Conservation (phyloP, 2,888 invertebrate species). For the Chalcis sispes region DNA sequence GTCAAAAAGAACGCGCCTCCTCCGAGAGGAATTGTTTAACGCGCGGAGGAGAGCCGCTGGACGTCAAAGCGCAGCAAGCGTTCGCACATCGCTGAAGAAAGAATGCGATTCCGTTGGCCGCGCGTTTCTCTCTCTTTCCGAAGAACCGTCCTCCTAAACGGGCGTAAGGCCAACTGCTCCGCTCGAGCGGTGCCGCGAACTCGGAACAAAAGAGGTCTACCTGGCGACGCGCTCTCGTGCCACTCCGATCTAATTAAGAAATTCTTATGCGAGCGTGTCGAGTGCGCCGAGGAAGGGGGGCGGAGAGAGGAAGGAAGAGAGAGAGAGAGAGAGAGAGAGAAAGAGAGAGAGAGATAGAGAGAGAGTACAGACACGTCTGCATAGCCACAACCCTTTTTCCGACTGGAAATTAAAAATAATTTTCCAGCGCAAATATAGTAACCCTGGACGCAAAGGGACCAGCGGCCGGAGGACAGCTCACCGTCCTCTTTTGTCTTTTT, state of each 20-base stretch:
- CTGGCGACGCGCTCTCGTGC: constrained; percentile 51
- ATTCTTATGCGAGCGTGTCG: constrained; percentile 70
- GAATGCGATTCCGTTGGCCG: no score
- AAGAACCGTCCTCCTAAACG: constrained; percentile 10
- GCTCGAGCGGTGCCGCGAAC: constrained; percentile 57
- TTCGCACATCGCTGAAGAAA: no score
- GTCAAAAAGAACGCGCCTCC: background rate
- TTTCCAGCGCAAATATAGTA: constrained; percentile 72
- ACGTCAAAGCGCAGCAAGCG: no score
- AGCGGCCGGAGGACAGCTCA: background rate
- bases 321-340: background rate
- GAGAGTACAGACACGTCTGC: background rate
- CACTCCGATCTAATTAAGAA: constrained; percentile 72
- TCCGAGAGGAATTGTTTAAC: no score
- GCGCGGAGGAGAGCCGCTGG: no score
- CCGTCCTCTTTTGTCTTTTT: constrained; percentile 27
- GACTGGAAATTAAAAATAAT: constrained; percentile 72
- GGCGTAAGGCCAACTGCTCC: constrained; percentile 47
- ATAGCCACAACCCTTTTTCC: constrained; percentile 17
- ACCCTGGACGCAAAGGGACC: constrained; percentile 59
- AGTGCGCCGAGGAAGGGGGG: background rate
- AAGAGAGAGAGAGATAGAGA: background rate
- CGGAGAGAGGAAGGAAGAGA: no score
- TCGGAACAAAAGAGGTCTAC: constrained; percentile 64
- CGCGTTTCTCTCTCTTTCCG: background rate